phyloP scores from a whole-genome alignment of 2,888 invertebrate species.

The Geotrupes spiniger region DNA sequence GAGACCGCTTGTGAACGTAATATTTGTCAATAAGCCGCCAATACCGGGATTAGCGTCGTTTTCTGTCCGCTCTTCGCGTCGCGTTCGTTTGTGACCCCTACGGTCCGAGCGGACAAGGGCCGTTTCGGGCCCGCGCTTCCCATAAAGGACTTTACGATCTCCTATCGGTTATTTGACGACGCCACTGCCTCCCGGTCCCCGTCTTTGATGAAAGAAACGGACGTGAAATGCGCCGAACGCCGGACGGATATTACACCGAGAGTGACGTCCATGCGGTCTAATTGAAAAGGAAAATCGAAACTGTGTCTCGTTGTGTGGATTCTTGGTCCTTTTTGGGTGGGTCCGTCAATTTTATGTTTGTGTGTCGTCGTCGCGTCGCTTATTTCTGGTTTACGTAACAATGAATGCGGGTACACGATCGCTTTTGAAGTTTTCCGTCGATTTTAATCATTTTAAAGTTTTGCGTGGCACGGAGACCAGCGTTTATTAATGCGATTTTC shows the following conservation, averaged over 20 bases:
- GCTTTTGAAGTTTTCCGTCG: too few species aligned
- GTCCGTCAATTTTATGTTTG: too few species aligned
- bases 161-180: slow-evolving; percentile 36
- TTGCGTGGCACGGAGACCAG: too few species aligned
- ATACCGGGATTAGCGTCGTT: slow-evolving; percentile 22
- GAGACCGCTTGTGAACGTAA: slow-evolving; percentile 8
- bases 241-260: not conserved
- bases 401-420: too few species aligned
- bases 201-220: slow-evolving; percentile 5
- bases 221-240: not conserved
- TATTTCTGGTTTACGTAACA: too few species aligned
- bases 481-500: too few species aligned
- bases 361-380: too few species aligned
- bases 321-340: too few species aligned
- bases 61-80: slow-evolving; percentile 1
- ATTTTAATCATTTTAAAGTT: too few species aligned
- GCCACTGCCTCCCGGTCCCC: slow-evolving; percentile 9
- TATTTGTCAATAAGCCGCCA: slow-evolving; percentile 21
- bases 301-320: too few species aligned
- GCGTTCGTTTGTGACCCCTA: slow-evolving; percentile 9
- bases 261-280: too few species aligned
- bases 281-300: too few species aligned
- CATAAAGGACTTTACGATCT: slow-evolving; percentile 37
- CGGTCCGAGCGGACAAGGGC: slow-evolving; percentile 10
- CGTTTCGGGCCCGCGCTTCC: slow-evolving; percentile 12